A percentile compares a stretch with the other conserved stretches of the same genome.
phyloP scores from a whole-genome alignment of 1,140 invertebrate genomes.

The Lordiphosa stackelbergi region DNA sequence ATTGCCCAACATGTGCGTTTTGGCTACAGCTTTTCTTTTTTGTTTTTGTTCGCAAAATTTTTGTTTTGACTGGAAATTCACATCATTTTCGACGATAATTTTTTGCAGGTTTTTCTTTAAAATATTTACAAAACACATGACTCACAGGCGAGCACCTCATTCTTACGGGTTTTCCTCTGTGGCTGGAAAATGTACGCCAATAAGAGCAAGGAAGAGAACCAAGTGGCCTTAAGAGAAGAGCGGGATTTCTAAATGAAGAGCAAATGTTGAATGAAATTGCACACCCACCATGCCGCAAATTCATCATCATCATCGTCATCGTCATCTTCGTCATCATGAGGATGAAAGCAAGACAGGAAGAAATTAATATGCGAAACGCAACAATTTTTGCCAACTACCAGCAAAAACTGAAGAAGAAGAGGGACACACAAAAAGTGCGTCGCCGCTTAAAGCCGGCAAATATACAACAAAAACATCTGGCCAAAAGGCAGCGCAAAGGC shows the following conservation, averaged over 20 bases:
- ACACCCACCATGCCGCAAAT: slow-evolving; percentile 15
- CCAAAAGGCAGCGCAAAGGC: slow-evolving; percentile 12
- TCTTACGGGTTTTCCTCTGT: slow-evolving; percentile 10
- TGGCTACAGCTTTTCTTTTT: slow-evolving; percentile 11
- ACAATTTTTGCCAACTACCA: slow-evolving; percentile 71
- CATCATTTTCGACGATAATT: slow-evolving; percentile 31
- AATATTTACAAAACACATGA: slow-evolving; percentile 69
- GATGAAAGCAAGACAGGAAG: slow-evolving; percentile 64
- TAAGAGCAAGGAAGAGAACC: slow-evolving; percentile 62
- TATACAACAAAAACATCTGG: slow-evolving; percentile 49
- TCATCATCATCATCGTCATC: slow-evolving; percentile 28
- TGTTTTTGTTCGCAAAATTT: slow-evolving; percentile 19
- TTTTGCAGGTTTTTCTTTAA: slow-evolving; percentile 21
- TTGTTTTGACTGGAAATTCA: slow-evolving; percentile 64
- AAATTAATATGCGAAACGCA: slow-evolving; percentile 76
- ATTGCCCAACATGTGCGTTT: slow-evolving; percentile 52
- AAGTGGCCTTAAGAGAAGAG: slow-evolving; percentile 14
- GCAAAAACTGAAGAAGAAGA: slow-evolving; percentile 30
- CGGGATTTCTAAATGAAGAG: slow-evolving; percentile 1
- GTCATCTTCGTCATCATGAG: slow-evolving; percentile 17
- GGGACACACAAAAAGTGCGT: slow-evolving; percentile 42
- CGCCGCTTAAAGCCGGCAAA: slow-evolving; percentile 53
- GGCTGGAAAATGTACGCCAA: slow-evolving; percentile 62
- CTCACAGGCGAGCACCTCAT: slow-evolving; percentile 24
- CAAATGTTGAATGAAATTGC: slow-evolving; percentile 2